Evolutionary conservation across 1,140 invertebrate genomes (phyloP).

Genomic region (Heterodera schachtii): DNA sequence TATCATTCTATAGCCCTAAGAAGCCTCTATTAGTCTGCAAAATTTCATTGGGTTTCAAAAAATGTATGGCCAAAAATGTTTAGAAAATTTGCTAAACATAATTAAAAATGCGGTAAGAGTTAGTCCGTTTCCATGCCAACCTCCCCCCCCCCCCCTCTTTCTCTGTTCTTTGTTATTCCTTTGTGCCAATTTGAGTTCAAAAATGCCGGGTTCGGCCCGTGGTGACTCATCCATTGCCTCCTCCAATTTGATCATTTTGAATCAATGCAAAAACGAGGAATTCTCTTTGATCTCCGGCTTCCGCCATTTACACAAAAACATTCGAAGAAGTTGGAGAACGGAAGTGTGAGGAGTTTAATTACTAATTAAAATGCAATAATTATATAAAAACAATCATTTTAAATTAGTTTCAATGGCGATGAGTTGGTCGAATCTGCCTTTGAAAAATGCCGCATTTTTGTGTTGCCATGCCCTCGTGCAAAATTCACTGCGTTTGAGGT

Average conservation of each 20-base stretch:
- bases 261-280: constrained; percentile 61
- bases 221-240: not conserved
- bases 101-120: no score
- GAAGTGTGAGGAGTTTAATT: constrained; percentile 58
- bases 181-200: not conserved
- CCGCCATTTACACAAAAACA: constrained; percentile 50
- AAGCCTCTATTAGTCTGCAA: no score
- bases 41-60: no score
- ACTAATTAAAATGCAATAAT: not conserved
- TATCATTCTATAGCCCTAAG: no score
- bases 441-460: constrained; percentile 77
- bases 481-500: constrained; percentile 86
- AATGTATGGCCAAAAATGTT: no score
- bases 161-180: not conserved
- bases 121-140: no score
- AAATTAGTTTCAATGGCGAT: constrained; percentile 75
- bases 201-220: not conserved
- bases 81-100: no score
- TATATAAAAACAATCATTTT: not conserved
- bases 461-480: constrained; percentile 81
- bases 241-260: constrained; percentile 55
- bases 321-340: constrained; percentile 55
- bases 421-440: constrained; percentile 77
- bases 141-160: no score
- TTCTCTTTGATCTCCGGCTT: constrained; percentile 56